Percentiles rank a stretch among this genome's conserved stretches.
phyloP scores from a whole-genome alignment of 2,888 invertebrate genomes.

The Drosophila basisetae region DNA sequence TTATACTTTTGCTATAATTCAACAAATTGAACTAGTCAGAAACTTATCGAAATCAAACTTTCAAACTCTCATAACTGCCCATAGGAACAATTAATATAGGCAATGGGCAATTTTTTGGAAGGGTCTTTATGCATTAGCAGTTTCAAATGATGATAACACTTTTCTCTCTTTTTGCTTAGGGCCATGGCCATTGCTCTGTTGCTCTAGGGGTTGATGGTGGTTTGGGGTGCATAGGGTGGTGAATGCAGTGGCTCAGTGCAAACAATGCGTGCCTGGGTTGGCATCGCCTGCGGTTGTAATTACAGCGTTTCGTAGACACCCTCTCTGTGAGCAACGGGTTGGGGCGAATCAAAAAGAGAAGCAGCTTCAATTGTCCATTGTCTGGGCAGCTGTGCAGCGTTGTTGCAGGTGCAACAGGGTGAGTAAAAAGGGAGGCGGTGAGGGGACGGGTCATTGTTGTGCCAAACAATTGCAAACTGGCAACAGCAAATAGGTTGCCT shows the following conservation, averaged over 20 bases:
- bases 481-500: slow-evolving; percentile 32
- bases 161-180: slow-evolving; percentile 40
- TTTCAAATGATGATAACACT: neutral
- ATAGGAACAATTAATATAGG: neutral
- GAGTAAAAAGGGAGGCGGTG: slow-evolving; percentile 1
- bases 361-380: slow-evolving; percentile 73
- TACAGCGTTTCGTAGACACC: slow-evolving; percentile 61
- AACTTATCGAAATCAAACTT: neutral
- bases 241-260: slow-evolving; percentile 16
- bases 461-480: slow-evolving; percentile 67
- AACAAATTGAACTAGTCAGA: neutral
- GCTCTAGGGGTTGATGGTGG: neutral
- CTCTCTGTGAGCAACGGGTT: neutral
- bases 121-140: neutral
- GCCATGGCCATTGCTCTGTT: slow-evolving; percentile 53
- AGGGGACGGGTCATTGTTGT: slow-evolving; percentile 46
- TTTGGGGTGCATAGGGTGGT: neutral
- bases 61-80: neutral
- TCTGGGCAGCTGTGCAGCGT: slow-evolving; percentile 36
- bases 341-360: slow-evolving; percentile 16
- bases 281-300: slow-evolving; percentile 66
- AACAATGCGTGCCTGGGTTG: slow-evolving; percentile 43
- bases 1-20: neutral
- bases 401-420: slow-evolving; percentile 49
- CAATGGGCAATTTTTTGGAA: neutral